phyloP scores from a whole-genome alignment of 2,113 vertebrate species.

The Cranoglanis bouderius region DNA sequence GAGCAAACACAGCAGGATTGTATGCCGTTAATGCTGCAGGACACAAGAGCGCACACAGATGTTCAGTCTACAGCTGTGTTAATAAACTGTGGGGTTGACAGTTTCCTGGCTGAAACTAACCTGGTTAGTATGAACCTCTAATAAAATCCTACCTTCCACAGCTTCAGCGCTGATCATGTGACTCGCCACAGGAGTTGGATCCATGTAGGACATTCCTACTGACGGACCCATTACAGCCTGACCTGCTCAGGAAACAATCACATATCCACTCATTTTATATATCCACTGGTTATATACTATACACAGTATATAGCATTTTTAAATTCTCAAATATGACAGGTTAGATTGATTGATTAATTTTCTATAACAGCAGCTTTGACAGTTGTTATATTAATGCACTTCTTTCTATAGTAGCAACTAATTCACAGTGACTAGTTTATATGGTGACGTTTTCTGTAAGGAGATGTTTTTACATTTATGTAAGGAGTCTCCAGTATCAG shows the following conservation, averaged over 20 bases:
- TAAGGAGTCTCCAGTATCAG: neutral
- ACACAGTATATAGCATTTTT: slow-evolving; percentile 5
- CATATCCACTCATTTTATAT: neutral
- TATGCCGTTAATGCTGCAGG: slow-evolving; percentile 72
- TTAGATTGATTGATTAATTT: neutral
- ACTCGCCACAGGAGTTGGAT: slow-evolving; percentile 68
- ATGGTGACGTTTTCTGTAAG: neutral
- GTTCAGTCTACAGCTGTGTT: neutral
- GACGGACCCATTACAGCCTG: slow-evolving; percentile 42
- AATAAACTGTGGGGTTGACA: neutral
- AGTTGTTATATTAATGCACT: neutral
- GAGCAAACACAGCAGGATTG: slow-evolving; percentile 68
- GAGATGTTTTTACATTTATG: too few relatives aligned
- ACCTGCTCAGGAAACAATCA: slow-evolving; percentile 53
- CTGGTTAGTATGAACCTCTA: neutral
- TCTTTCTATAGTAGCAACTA: neutral
- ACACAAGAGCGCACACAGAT: accelerated
- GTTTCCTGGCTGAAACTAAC: neutral
- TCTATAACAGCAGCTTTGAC: neutral
- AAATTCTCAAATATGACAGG: neutral
- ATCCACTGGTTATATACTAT: neutral
- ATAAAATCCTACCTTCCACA: slow-evolving; percentile 78
- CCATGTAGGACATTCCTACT: slow-evolving; percentile 59
- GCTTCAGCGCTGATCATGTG: slow-evolving; percentile 73
- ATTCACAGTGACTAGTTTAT: neutral